Percentiles rank a stretch among this genome's conserved stretches.
Conservation (phyloP, 1,140 invertebrate species). For the Leptestheria dahalacensis region DNA sequence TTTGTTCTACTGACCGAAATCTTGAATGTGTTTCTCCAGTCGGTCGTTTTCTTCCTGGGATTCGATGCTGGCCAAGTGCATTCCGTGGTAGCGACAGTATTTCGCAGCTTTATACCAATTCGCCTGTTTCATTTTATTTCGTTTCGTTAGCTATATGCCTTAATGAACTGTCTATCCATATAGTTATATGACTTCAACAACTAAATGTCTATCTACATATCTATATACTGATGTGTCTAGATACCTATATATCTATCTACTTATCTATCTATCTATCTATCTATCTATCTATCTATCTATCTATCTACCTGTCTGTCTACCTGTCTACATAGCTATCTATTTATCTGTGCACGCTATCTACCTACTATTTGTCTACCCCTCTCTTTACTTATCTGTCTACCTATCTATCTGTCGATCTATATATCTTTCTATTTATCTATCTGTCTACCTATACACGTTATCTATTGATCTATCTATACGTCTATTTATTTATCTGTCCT, state of each 20-base stretch:
- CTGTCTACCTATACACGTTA: not conserved
- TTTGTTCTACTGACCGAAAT: constrained; percentile 44
- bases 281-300: too few species aligned
- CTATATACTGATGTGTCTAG: too few species aligned
- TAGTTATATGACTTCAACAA: not conserved
- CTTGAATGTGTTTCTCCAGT: constrained; percentile 64
- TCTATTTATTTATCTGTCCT: not conserved
- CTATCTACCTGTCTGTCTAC: too few species aligned
- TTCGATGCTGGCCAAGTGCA: constrained; percentile 74
- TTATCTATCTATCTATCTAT: too few species aligned
- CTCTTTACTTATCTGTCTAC: too few species aligned
- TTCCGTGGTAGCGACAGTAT: constrained; percentile 77
- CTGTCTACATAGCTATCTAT: too few species aligned
- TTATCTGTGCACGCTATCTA: too few species aligned
- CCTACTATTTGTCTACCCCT: too few species aligned
- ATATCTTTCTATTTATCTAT: not conserved
- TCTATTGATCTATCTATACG: not conserved
- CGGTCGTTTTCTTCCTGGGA: constrained; percentile 77
- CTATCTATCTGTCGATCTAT: too few species aligned
- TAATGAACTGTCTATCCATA: too few species aligned
- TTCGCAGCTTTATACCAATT: constrained; percentile 84
- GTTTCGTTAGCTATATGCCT: too few species aligned
- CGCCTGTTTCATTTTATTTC: constrained; percentile 38
- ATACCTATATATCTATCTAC: too few species aligned
- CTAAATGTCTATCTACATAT: not conserved